phyloP scores from a whole-genome alignment of 2,888 invertebrate species.

The Patella pellucida region DNA sequence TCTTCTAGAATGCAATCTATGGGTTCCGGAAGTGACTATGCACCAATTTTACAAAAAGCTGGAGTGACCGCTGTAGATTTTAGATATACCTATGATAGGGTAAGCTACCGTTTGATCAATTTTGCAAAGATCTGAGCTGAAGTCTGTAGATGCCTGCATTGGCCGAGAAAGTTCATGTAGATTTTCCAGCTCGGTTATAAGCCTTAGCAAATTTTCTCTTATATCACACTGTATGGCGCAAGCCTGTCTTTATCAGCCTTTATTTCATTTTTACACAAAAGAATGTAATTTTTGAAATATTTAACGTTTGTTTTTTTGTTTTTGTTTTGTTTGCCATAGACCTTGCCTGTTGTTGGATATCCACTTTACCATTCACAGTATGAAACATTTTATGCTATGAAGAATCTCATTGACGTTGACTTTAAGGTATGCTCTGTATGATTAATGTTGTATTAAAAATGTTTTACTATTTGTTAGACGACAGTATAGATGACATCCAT shows the following conservation, averaged over 20 bases:
- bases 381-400: constrained; percentile 68
- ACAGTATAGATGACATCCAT: too few relatives aligned
- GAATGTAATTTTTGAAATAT: too few relatives aligned
- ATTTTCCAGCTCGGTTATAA: too few relatives aligned
- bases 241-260: too few relatives aligned
- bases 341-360: constrained; percentile 46
- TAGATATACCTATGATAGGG: constrained; percentile 44
- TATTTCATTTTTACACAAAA: too few relatives aligned
- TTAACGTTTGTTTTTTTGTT: too few relatives aligned
- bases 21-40: constrained; percentile 51
- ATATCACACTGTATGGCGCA: too few relatives aligned
- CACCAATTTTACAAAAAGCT: constrained; percentile 49
- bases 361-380: constrained; percentile 72
- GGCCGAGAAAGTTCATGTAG: too few relatives aligned
- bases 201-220: too few relatives aligned
- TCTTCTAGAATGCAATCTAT: constrained; percentile 31
- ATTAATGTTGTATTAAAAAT: background rate
- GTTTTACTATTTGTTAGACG: background rate
- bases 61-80: constrained; percentile 49
- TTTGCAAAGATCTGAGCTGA: too few relatives aligned
- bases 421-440: constrained; percentile 54
- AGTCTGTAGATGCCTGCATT: too few relatives aligned
- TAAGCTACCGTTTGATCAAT: constrained; percentile 18
- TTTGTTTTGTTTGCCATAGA: too few relatives aligned
- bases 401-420: constrained; percentile 66